Base-by-base conservation (phyloP, 2,888 invertebrate species). In the Dorcus parallelipipedus region DNA sequence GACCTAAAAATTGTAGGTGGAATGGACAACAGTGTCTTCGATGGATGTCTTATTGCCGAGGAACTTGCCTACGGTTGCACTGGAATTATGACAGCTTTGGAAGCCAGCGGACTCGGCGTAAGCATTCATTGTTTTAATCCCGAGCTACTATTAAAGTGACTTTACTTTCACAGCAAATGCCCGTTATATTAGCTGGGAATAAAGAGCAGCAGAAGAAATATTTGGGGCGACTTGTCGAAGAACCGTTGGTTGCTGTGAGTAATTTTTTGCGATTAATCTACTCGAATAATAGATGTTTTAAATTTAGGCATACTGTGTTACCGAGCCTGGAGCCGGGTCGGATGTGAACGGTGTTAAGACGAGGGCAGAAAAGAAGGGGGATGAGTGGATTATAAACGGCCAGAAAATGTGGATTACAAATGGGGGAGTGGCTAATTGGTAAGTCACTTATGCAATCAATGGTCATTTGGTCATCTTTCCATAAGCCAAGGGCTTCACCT, bases 401-500 rank as follows among this genome's bases (percentile, higher is more conserved):
- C 93, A 95, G 74, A 98, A 98, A 80, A 98, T 98, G 97, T 99
- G 98, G 98, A 98, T 99, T 72, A 98, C 98, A 51, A 97, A 97
- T 76, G 97, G 95, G 26, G 97, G 95, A 47, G 91, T 94, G 38
- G 98, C 98, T 33, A 95, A 94, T 79, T 98, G 94, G 94, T 92
- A 71, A 69, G 66, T 33, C 4, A 33, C 6, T 33, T 33, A 2
- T 20, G 20, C 20, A 3, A 20, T 20, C 20, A 3, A 20, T 20
- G 20, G 20, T 20, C 20, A 9, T 14, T 14, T 1, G 14, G 14
- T 14, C 14, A 9, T 45, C 20, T 0, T 20, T 20, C 20, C 20
- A 20, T 2, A 20, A 20, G 14, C 14, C 14, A 14, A 14, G 14
- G 20, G 20, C 20, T 20, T 20, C 2, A 3, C 20, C 2, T 0